These are phyloP conservation scores for Meles meles DNA, from an alignment of 2,113 vertebrate genomes.

Conservation along the genomic window DNA sequence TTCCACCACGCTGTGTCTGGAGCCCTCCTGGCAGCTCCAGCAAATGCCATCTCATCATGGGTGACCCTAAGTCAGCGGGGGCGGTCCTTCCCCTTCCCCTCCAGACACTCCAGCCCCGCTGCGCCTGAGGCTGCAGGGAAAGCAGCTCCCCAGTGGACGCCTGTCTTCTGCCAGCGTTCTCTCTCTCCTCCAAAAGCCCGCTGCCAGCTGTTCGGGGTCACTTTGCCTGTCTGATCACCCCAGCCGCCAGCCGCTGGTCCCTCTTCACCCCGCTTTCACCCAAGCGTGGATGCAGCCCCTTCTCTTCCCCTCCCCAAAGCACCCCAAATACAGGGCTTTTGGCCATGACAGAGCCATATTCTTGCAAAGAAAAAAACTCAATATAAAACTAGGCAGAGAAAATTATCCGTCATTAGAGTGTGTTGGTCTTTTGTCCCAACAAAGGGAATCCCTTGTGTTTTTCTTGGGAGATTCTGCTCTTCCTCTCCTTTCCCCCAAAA, in stretches of 20 bases:
- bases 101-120: background rate
- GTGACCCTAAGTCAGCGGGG: background rate
- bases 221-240: no score
- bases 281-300: no score
- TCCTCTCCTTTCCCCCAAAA: background rate
- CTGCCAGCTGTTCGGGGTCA: background rate
- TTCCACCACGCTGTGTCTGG: background rate
- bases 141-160: rapidly evolving
- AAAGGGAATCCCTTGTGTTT: background rate
- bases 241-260: background rate
- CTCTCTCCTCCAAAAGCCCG: background rate
- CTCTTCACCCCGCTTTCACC: background rate
- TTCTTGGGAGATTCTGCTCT: background rate
- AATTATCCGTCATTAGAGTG: background rate
- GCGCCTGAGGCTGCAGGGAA: background rate
- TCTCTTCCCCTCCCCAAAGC: background rate
- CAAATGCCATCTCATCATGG: background rate
- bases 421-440: background rate
- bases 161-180: background rate
- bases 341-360: background rate
- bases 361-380: background rate
- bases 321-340: background rate
- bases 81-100: background rate
- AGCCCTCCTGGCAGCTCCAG: background rate
- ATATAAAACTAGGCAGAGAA: background rate